Percentiles rank a stretch among this genome's conserved stretches.
These are phyloP conservation scores for Trichogramma evanescens DNA, from an alignment of 2,888 invertebrate species.

Conservation along the genomic window DNA sequence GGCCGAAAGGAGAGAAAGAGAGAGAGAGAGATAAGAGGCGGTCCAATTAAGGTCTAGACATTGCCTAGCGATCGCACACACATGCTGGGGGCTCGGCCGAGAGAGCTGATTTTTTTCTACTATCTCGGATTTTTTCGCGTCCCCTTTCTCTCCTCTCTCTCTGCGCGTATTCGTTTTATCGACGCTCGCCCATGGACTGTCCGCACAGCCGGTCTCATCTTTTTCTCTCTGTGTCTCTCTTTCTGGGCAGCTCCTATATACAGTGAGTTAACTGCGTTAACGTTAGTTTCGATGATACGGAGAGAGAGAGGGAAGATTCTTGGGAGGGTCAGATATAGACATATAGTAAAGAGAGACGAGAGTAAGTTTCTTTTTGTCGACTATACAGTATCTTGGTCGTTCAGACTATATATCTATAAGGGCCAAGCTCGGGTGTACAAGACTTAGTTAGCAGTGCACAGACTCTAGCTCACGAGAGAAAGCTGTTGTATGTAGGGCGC, in stretches of 20 bases:
- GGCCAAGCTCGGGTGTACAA: conserved; percentile 1
- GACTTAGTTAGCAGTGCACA: conserved; percentile 10
- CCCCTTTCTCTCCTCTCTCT: not conserved
- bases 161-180: not conserved
- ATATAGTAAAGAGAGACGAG: not conserved
- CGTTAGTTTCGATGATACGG: conserved; percentile 10
- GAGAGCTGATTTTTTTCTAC: conserved; percentile 1
- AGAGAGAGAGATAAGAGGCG: not conserved
- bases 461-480: not conserved
- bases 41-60: conserved; percentile 14
- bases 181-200: not conserved
- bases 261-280: conserved; percentile 14
- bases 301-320: too few species aligned
- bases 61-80: conserved; percentile 1
- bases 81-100: not conserved
- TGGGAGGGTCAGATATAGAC: too few species aligned
- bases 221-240: not conserved
- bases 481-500: not conserved
- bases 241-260: not conserved
- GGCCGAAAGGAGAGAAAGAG: too few species aligned
- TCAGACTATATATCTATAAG: not conserved
- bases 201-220: not conserved
- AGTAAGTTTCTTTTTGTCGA: conserved; percentile 2
- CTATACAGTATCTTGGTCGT: not conserved
- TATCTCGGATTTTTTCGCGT: conserved; percentile 8